These are phyloP conservation scores for Hafferia zeledoni DNA, from an alignment of 2,797 vertebrate species.

Conservation along the genomic window DNA sequence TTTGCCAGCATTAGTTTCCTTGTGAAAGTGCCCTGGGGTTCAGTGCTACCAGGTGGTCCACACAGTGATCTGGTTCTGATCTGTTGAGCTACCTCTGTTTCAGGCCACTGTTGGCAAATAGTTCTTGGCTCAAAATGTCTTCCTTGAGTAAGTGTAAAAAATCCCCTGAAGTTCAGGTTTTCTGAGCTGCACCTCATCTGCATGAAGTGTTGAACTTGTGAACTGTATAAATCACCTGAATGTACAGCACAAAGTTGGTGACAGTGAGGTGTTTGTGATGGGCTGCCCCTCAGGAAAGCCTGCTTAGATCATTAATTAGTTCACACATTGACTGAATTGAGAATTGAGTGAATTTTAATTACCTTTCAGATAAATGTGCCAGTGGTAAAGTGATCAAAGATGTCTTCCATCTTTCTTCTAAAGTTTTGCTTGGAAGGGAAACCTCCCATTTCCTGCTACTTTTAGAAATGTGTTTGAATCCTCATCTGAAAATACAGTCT, in stretches of 20 bases:
- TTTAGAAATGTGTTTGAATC: neutral
- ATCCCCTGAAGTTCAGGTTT: neutral
- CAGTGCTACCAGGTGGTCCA: neutral
- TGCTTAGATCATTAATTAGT: slow-evolving; percentile 41
- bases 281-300: slow-evolving; percentile 6
- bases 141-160: neutral
- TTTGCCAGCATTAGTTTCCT: neutral
- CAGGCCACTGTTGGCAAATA: neutral
- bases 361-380: neutral
- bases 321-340: neutral
- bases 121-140: neutral
- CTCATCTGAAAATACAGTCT: neutral
- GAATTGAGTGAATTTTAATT: slow-evolving; percentile 57
- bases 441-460: neutral
- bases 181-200: neutral
- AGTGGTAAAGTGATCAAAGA: neutral
- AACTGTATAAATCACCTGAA: neutral
- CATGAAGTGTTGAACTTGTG: neutral
- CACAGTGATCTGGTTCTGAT: neutral
- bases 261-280: neutral
- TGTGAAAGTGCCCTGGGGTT: neutral
- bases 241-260: neutral
- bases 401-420: neutral
- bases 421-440: neutral
- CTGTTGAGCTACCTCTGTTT: neutral